Evolutionary conservation across 1,140 invertebrate species (phyloP), one percentile per base, ranked within the genome.

Genomic region (Kradibia gibbosae): DNA sequence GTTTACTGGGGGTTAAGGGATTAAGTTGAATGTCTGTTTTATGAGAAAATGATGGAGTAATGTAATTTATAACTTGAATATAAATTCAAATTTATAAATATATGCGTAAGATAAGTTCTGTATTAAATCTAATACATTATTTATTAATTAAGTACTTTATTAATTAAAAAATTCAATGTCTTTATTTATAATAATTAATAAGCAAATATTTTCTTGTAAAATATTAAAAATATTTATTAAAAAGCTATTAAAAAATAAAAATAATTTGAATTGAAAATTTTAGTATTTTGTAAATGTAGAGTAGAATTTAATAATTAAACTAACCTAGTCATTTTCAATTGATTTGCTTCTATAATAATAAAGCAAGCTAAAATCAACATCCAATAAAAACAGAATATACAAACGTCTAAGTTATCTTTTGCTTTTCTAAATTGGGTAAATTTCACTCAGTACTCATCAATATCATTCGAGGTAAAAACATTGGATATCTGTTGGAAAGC

Each of bases 301-400:
- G 62, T 39, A 55, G 39, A 55, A 78, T 60, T 80, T 28, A 73
- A 48, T 80, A 80, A 80, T 55, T 53, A 73, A 80, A 80, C 62
- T 80, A 53, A 39, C 67, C 1, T n/a, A 20, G 13, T 60, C 22
- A 79, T 72, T 72, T 79, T 34, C 78, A 79, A 72, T 48, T n/a
- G n/a, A n/a, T n/a, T n/a, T n/a, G n/a, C 15, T 0, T 7, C 34
- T 15, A 10, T 22, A 11, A 45, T 71, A 71, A 73, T 62, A 34
- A 71, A 79, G 42, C 20, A 55, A 17, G 50, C 17, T 20, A 10
- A 55, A 78, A 50, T 77, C 25, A 65, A 67, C n/a, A n/a, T n/a
- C n/a, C n/a, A n/a, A n/a, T n/a, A n/a, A n/a, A n/a, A n/a, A n/a
- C n/a, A n/a, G n/a, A n/a, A n/a, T n/a, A n/a, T n/a, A n/a, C n/a